Conservation (phyloP, 2,797 vertebrate species). For the Selene dorsalis region DNA sequence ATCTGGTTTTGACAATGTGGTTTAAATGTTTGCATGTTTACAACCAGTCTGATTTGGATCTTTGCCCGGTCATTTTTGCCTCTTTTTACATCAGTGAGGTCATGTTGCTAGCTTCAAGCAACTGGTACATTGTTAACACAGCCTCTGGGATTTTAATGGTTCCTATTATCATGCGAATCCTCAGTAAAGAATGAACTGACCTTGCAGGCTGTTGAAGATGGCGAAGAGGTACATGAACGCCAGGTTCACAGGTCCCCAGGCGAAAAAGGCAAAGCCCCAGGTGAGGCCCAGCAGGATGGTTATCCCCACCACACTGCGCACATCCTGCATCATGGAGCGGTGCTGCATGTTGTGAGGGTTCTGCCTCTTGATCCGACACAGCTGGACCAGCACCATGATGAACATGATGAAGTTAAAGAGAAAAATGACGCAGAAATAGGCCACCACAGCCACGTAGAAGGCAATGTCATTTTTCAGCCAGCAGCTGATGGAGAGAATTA, state of each 20-base stretch:
- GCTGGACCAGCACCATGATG: slow-evolving; percentile 94
- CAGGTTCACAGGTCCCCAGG: slow-evolving; percentile 91
- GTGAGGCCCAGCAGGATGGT: slow-evolving; percentile 94
- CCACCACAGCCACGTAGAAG: slow-evolving; percentile 95
- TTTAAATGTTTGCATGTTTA: too few species aligned
- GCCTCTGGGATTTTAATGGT: too few species aligned
- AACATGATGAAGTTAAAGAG: slow-evolving; percentile 94
- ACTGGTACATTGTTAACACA: too few species aligned
- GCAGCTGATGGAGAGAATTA: slow-evolving; percentile 84
- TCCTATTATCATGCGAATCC: too few species aligned
- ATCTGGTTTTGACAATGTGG: neutral
- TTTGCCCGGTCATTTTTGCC: too few species aligned
- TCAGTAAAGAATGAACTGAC: slow-evolving; percentile 73
- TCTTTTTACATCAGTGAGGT: neutral
- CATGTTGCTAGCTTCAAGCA: neutral
- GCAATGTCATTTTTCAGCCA: slow-evolving; percentile 89
- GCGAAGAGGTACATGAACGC: slow-evolving; percentile 95
- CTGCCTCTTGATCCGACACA: slow-evolving; percentile 92
- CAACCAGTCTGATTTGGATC: too few species aligned
- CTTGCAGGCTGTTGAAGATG: slow-evolving; percentile 96
- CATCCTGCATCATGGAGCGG: slow-evolving; percentile 86
- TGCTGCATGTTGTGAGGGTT: slow-evolving; percentile 90
- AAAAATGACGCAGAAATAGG: slow-evolving; percentile 93
- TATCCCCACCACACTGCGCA: slow-evolving; percentile 90
- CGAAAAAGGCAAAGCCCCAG: slow-evolving; percentile 98